Evolutionary conservation across 30 jellyfish, hydroid and myxozoan species (phyloP), one percentile per base, ranked within the genome.

Genomic region (Euphysa ruthae): DNA sequence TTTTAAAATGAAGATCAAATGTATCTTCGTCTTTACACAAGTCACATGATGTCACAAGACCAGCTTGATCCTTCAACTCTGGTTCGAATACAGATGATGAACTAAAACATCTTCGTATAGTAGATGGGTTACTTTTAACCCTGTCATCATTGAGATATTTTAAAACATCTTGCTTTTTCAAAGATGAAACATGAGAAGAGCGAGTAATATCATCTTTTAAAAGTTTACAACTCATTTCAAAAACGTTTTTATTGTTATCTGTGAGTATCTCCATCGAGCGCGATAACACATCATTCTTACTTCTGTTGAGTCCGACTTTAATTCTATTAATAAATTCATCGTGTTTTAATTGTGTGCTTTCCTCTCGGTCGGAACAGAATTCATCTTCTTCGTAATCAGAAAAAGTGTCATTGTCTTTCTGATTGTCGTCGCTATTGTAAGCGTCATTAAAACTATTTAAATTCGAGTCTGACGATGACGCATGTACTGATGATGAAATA

Each of bases 1-100:
- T 44, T 2, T 91, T 93, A 60, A 85, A 85, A 66, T 85, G 96
- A 22, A 26, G 56, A 13, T 73, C 75, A 35, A 85, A 85, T 29
- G 93, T 56, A 68, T 85, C 94, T 46, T 29, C 55, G 56, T 31
- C 54, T 18, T 0, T 6, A 29, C 28, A 3, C 23, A 38, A 38
- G 12, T 12, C n/a, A 8, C 12, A 8, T 12, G 14, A 8, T n/a
- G n/a, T n/a, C n/a, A n/a, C n/a, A n/a, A n/a, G 35, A n/a, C 16
- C 25, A 2, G 6, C 19, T 32, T 13, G 26, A 25, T 18, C 54
- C 35, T 16, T n/a, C 54, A 16, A 28, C 64, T 71, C 30, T n/a
- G 32, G 54, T 51, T n/a, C 28, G 2, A 5, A 2, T n/a, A n/a
- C 23, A 46, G 4, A 2, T 46, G 2, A 3, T 5, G 60, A 4